Evolutionary conservation across 2,888 invertebrate species (phyloP).

Genomic region (Didymodactylos carnosus): DNA sequence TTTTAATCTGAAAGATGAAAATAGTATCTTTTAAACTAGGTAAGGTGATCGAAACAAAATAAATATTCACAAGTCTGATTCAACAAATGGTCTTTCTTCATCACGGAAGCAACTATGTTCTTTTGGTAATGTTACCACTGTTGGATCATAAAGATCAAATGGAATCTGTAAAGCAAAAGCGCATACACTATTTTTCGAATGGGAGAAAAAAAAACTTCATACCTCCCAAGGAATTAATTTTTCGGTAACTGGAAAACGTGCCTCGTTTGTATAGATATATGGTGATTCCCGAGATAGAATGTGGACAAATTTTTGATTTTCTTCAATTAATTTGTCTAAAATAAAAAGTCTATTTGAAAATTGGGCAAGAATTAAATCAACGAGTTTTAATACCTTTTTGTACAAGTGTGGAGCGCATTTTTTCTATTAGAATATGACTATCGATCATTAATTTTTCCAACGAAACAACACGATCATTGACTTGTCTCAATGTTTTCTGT

Average conservation of each 20-base stretch:
- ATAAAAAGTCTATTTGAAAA: neutral
- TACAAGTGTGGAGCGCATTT: conserved; percentile 6
- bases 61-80: conserved; percentile 28
- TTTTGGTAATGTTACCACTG: conserved; percentile 20
- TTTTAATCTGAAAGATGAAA: neutral
- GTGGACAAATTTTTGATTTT: conserved; percentile 20
- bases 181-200: too few relatives aligned
- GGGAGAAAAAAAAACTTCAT: conserved; percentile 14
- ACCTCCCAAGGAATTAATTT: conserved; percentile 35
- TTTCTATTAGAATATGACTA: conserved; percentile 19
- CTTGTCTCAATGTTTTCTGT: conserved; percentile 22
- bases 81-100: conserved; percentile 23
- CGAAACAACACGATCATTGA: conserved; percentile 29
- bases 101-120: conserved; percentile 18
- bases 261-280: conserved; percentile 29
- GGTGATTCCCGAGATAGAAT: conserved; percentile 29
- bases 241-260: conserved; percentile 32
- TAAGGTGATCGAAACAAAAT: neutral
- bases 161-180: conserved; percentile 17
- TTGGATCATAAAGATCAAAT: conserved; percentile 30
- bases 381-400: conserved; percentile 12
- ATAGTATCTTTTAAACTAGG: neutral
- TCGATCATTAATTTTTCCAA: conserved; percentile 25
- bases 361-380: conserved; percentile 7
- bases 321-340: conserved; percentile 4